Conservation (phyloP, 2,797 vertebrate species). For the Acridotheres tristis region DNA sequence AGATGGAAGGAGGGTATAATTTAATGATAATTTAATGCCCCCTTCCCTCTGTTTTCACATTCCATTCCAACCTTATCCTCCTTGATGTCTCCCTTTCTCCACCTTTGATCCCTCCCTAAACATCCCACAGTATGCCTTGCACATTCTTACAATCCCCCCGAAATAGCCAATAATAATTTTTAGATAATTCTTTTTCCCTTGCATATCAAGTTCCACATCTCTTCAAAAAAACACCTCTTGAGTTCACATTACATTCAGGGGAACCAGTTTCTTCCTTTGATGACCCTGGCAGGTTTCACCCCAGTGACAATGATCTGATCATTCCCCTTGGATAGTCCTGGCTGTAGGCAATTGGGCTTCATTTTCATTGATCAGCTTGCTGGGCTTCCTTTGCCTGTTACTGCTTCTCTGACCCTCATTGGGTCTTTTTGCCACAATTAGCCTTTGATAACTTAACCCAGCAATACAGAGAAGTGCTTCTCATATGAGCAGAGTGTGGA, state of each 20-base stretch:
- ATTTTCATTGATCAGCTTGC: not conserved
- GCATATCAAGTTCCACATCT: not conserved
- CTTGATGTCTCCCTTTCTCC: not conserved
- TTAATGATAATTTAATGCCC: not conserved
- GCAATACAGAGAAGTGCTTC: not conserved
- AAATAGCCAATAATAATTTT: not conserved
- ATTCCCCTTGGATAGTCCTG: not conserved
- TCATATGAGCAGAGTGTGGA: not conserved
- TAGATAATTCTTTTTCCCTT: not conserved
- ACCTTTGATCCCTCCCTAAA: not conserved
- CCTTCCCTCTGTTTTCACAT: not conserved
- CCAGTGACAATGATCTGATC: not conserved
- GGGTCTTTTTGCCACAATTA: not conserved
- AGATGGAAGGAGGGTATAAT: not conserved
- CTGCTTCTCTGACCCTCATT: not conserved
- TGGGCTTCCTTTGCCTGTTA: not conserved
- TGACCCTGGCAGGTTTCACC: not conserved
- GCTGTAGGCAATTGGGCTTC: not conserved
- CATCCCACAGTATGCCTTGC: not conserved
- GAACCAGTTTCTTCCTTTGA: not conserved
- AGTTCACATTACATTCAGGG: not conserved
- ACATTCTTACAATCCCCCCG: not conserved
- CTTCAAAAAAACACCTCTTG: not conserved
- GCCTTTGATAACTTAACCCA: not conserved
- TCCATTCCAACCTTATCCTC: not conserved